Evolutionary conservation across 2,113 vertebrate genomes (phyloP), one percentile per base, ranked within the genome.

Genomic region (Strigops habroptila): DNA sequence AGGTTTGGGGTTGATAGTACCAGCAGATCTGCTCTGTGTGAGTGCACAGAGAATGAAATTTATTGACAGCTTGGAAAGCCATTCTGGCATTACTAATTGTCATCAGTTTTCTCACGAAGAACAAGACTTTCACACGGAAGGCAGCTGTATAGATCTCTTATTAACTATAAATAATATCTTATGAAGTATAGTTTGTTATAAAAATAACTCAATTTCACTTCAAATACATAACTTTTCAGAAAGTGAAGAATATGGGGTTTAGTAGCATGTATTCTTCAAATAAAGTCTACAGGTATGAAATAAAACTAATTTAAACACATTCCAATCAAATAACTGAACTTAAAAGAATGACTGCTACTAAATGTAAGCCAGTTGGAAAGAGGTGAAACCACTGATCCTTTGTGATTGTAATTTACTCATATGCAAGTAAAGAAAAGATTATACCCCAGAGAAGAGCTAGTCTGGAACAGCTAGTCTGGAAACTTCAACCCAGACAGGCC

Each of bases 71-170:
- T 93, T 96, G 80, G 90, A 96, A 96, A 92, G 51, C 49, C 59
- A 64, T 91, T 96, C 86, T 90, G 85, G 33, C 78, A 88, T 93
- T 95, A 83, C 87, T 96, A 91, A 89, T 96, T 94, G 83, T 75
- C 79, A 64, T 92, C 10, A 19, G 55, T 82, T 96, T 96, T 77
- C 65, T 95, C 68, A 57, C 1, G 0, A 78, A 71, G 67, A 92
- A 46, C 57, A 67, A 81, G 70, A 62, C 62, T 93, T 95, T 92
- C 82, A 74, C 60, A 37, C 7, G 44, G 57, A 55, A 91, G 35
- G 39, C 62, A 88, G 27, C 76, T 92, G 51, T 82, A 52, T 41
- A 48, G 19, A 76, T 77, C 19, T 41, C 62, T 65, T 68, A 68
- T 62, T 68, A 79, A 55, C 55, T 96, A 31, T n/a, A 94, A 91